phyloP scores from a whole-genome alignment of 2,113 vertebrate genomes.

The Erinaceus europaeus region DNA sequence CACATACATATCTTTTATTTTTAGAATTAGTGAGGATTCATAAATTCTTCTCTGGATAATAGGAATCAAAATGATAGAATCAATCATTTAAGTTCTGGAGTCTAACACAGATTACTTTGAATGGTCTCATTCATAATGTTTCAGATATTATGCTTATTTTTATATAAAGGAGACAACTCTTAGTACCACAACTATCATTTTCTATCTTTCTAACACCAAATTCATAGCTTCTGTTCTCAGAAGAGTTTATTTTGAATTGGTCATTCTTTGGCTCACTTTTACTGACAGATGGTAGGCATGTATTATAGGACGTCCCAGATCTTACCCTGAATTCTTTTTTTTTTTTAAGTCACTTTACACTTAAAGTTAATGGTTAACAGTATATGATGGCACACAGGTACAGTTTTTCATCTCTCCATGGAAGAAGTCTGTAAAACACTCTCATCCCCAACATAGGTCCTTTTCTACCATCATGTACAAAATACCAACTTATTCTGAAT shows the following conservation, averaged over 20 bases:
- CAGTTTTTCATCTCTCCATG: too few species aligned
- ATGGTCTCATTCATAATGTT: neutral
- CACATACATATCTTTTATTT: neutral
- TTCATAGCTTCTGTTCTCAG: neutral
- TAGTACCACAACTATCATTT: neutral
- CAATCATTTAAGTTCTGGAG: neutral
- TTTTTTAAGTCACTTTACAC: too few species aligned
- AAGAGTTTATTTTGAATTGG: neutral
- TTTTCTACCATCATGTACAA: too few species aligned
- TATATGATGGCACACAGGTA: too few species aligned
- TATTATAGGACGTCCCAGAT: neutral
- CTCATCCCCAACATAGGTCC: too few species aligned
- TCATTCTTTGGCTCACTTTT: neutral
- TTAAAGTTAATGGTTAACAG: too few species aligned
- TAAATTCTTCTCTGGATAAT: neutral
- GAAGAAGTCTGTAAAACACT: too few species aligned
- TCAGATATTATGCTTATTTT: neutral
- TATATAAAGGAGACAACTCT: neutral
- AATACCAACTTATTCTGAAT: too few species aligned
- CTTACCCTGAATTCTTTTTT: too few species aligned
- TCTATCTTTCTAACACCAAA: neutral
- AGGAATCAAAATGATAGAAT: neutral
- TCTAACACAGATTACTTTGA: neutral
- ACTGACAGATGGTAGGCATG: rapidly evolving
- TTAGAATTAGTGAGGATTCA: neutral